Conservation (phyloP, 2,113 vertebrate genomes). For the Chaetura pelagica region DNA sequence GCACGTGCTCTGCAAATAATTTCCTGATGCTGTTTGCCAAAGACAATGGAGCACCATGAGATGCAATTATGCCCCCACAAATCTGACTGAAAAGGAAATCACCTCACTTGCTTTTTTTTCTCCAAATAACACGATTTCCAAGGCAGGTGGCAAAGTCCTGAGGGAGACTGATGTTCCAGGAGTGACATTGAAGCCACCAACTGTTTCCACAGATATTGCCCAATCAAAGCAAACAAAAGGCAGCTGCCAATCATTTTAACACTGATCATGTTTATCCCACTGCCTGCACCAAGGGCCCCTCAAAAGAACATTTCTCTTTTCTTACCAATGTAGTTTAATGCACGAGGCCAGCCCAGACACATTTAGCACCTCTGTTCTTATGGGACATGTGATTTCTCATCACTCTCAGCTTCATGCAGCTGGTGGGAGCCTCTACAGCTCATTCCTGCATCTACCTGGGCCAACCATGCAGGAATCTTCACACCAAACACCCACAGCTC, state of each 20-base stretch:
- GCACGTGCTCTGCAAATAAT: not conserved
- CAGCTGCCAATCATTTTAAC: not conserved
- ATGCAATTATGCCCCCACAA: not conserved
- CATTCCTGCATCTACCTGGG: slow-evolving; percentile 61
- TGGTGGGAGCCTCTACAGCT: slow-evolving; percentile 30
- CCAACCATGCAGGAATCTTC: slow-evolving; percentile 64
- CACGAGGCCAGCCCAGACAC: not conserved
- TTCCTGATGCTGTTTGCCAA: not conserved
- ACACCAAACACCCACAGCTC: slow-evolving; percentile 74
- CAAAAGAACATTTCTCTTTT: not conserved
- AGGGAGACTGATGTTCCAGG: not conserved
- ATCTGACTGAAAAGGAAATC: not conserved
- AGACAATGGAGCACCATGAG: not conserved
- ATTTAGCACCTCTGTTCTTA: slow-evolving; percentile 49
- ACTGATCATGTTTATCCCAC: not conserved
- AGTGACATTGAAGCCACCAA: not conserved
- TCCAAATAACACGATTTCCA: slow-evolving; percentile 21
- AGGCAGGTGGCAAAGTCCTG: not conserved
- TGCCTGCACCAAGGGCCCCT: not conserved
- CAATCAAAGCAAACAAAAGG: not conserved
- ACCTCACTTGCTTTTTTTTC: not conserved
- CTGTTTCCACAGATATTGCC: not conserved
- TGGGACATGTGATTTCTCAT: slow-evolving; percentile 10
- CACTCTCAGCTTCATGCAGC: slow-evolving; percentile 2
- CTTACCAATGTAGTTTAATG: not conserved